phyloP scores from a whole-genome alignment of 2,888 invertebrate species.

The Gortyna flavago region DNA sequence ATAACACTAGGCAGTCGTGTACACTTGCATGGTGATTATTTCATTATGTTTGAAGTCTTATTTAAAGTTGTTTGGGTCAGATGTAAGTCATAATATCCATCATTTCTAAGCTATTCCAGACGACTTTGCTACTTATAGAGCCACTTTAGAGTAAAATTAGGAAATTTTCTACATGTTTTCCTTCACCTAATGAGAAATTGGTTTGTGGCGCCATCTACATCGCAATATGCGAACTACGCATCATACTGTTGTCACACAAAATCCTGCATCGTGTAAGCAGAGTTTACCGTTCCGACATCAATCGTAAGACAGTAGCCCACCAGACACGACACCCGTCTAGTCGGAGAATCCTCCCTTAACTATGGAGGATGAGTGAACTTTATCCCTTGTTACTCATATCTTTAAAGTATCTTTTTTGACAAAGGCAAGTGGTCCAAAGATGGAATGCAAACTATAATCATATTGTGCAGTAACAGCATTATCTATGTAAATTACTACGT shows the following conservation, averaged over 20 bases:
- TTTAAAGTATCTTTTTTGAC: background rate
- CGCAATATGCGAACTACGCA: too few relatives aligned
- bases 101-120: background rate
- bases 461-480: conserved; percentile 26
- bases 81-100: too few relatives aligned
- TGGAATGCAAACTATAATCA: conserved; percentile 21
- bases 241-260: too few relatives aligned
- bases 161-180: too few relatives aligned
- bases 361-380: background rate
- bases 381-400: background rate
- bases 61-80: background rate
- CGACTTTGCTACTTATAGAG: background rate
- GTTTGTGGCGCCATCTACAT: too few relatives aligned
- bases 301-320: background rate
- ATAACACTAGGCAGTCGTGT: background rate
- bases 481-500: conserved; percentile 42
- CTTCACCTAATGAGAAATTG: too few relatives aligned
- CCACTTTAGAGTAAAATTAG: too few relatives aligned
- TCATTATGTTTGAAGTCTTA: background rate
- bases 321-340: background rate
- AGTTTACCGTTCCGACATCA: background rate
- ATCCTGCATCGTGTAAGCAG: background rate
- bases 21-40: background rate
- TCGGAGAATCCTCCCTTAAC: background rate
- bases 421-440: background rate